Evolutionary conservation across 1,140 invertebrate species (phyloP), one percentile per base, ranked within the genome.

Genomic region (Atta texana): DNA sequence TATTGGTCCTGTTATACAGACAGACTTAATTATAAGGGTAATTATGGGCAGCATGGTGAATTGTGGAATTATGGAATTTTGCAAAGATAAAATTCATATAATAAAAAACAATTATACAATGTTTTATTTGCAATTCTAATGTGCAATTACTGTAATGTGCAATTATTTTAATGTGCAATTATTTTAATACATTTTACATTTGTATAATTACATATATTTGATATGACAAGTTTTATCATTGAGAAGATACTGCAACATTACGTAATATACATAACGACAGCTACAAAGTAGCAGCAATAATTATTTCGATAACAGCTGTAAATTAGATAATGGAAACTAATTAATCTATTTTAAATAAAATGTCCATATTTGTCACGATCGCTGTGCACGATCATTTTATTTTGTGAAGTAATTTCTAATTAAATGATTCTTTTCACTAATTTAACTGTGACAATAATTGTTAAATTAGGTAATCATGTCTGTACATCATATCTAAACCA

Each of bases 371-470:
- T 21, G 1, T 51, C 10, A 31, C 34, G n/a, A 8, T 1, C 2
- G 4, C 51, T 31, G 34, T 18, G 10, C 0, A 34, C n/a, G 12
- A 68, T 66, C 24, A 18, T 3, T 77, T 28, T 63, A 77, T 68
- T 77, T 68, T 80, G 14, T 18, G 7, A 64, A 53, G 0, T 77
- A 12, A 10, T 34, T 34, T n/a, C n/a, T 28, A 16, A 7, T 28
- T 66, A 44, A 53, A 68, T 4, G 61, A 21, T 21, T 4, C 24
- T 34, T 16, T 55, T 21, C n/a, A 68, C 14, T 12, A n/a, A 51
- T 31, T n/a, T 64, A 64, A 64, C 10, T 14, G 34, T 18, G 28
- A 63, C 24, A 16, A 18, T 55, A 80, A 80, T 80, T 80, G 49
- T 31, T 39, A 53, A 80, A 80, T 78, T 78, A 28, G 10, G 3